A percentile compares a stretch with the other conserved stretches of the same genome.
These are phyloP conservation scores for Benitochromis conjunctus DNA, from an alignment of 2,113 vertebrate genomes.

Conservation along the genomic window DNA sequence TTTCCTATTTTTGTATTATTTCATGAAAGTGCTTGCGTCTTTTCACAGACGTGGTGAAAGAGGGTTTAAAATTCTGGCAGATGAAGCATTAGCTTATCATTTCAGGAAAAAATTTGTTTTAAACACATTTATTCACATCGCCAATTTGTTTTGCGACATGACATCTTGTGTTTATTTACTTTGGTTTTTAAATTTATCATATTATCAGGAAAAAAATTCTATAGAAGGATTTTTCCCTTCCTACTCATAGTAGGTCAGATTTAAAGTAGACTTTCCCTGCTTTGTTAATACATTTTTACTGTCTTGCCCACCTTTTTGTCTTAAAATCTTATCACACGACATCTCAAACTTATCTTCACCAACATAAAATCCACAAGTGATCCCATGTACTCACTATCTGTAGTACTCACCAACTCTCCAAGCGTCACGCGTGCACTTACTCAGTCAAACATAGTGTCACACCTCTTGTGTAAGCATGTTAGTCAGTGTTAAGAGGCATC, in stretches of 20 bases:
- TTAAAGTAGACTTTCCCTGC: background rate
- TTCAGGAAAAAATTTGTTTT: constrained; percentile 24
- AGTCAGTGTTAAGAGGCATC: constrained; percentile 40
- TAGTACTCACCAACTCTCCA: constrained; percentile 18
- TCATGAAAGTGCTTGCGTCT: background rate
- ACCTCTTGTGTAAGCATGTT: constrained; percentile 58
- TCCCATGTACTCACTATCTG: constrained; percentile 1
- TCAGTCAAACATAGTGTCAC: constrained; percentile 42
- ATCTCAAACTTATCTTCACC: background rate
- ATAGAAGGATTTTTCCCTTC: background rate
- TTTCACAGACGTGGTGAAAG: background rate
- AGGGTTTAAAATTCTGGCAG: background rate
- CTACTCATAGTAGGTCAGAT: background rate
- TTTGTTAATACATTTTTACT: background rate
- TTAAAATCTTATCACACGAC: background rate
- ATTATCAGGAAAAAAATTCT: background rate
- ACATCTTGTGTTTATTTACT: constrained; percentile 28
- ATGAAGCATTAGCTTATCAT: constrained; percentile 15
- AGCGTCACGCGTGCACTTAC: constrained; percentile 36
- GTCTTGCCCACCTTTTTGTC: rapidly evolving
- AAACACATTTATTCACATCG: constrained; percentile 11
- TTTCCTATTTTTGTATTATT: constrained; percentile 57
- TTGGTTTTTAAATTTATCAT: constrained; percentile 1
- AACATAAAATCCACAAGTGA: constrained; percentile 8
- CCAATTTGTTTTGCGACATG: background rate